Evolutionary conservation across 2,113 vertebrate species (phyloP).

Genomic region (Physeter macrocephalus): DNA sequence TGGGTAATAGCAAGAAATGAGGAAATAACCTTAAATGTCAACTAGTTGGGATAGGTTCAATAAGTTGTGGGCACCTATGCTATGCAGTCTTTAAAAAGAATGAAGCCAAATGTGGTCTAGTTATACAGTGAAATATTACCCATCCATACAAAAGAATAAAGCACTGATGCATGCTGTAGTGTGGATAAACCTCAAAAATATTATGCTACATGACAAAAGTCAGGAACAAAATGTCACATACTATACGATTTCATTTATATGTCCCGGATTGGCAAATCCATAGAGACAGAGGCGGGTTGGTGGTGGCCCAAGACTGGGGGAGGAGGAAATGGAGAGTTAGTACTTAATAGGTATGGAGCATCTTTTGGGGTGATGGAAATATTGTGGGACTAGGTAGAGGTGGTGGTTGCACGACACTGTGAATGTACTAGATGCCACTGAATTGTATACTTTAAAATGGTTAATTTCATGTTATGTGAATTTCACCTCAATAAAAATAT

Average conservation of each 20-base stretch:
- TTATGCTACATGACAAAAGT: neutral
- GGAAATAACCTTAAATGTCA: neutral
- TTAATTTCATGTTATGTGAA: neutral
- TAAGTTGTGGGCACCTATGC: neutral
- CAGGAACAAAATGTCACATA: neutral
- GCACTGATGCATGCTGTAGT: fast-evolving
- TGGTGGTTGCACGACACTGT: fast-evolving
- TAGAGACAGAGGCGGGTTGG: neutral
- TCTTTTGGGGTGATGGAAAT: neutral
- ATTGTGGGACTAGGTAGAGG: neutral
- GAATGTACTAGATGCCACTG: neutral
- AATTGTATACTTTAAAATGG: neutral
- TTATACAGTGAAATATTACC: neutral
- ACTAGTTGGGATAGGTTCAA: neutral
- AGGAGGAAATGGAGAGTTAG: neutral
- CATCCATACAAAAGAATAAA: neutral
- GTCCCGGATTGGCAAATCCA: neutral
- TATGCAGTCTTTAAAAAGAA: neutral
- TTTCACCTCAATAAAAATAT: neutral
- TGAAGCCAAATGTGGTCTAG: neutral
- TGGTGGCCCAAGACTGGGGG: neutral
- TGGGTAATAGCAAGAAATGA: neutral
- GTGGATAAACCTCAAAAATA: neutral
- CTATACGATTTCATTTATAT: neutral
- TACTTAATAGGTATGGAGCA: too few relatives aligned